Conservation (phyloP, 2,113 vertebrate species). For the Nipponia nippon region DNA sequence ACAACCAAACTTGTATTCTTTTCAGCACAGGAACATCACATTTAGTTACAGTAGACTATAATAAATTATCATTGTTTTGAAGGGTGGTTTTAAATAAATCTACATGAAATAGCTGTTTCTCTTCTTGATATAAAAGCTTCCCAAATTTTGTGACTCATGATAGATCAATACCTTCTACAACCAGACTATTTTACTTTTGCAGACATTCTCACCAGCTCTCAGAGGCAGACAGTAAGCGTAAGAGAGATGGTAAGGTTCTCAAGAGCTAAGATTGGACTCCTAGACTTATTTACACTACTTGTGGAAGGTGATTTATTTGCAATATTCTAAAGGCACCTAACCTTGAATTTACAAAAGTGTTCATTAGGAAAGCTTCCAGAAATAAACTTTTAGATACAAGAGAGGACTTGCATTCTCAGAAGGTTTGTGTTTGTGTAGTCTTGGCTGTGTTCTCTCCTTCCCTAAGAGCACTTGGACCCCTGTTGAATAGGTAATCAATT, state of each 20-base stretch:
- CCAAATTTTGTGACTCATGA: not conserved
- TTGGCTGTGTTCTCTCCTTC: not conserved
- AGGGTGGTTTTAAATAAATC: not conserved
- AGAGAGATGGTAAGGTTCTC: not conserved
- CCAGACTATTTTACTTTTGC: not conserved
- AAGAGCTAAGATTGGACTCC: not conserved
- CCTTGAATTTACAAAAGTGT: not conserved
- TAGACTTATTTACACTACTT: not conserved
- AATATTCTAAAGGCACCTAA: not conserved
- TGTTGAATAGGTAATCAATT: not conserved
- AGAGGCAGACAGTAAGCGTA: not conserved
- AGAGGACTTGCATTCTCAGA: not conserved
- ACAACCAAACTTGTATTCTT: not conserved
- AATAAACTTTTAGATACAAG: not conserved
- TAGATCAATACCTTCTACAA: not conserved
- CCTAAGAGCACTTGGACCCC: not conserved
- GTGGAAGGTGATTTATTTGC: not conserved
- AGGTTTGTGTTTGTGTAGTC: not conserved
- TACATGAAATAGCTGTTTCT: not conserved
- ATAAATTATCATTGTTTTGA: not conserved
- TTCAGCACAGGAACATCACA: not conserved
- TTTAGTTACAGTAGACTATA: not conserved
- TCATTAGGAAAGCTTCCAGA: not conserved
- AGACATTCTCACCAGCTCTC: not conserved
- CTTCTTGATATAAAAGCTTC: not conserved